These are phyloP conservation scores for Cepaea nemoralis DNA, from an alignment of 1,140 invertebrate genomes.

Conservation along the genomic window DNA sequence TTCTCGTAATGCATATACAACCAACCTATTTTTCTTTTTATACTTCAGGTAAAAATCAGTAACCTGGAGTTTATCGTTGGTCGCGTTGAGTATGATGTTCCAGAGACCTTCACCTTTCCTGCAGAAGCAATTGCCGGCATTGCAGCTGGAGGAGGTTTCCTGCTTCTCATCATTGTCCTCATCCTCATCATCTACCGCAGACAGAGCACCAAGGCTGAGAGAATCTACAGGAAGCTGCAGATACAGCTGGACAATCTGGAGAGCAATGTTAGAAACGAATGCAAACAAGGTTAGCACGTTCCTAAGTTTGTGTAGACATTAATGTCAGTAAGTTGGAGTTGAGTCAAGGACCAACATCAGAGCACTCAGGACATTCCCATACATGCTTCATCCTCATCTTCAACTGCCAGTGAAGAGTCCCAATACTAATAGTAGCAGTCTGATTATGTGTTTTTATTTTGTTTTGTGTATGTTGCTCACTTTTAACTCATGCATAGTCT, in stretches of 20 bases:
- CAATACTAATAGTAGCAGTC: too few relatives aligned
- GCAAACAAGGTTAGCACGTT: conserved; percentile 83
- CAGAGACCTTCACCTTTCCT: conserved; percentile 87
- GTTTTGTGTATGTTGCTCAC: too few relatives aligned
- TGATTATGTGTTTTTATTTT: too few relatives aligned
- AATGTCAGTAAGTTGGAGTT: too few relatives aligned
- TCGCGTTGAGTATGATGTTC: conserved; percentile 89
- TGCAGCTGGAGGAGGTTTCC: conserved; percentile 81
- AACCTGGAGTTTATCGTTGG: conserved; percentile 87
- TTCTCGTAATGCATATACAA: too few relatives aligned
- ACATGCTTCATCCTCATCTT: too few relatives aligned
- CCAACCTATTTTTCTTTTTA: too few relatives aligned
- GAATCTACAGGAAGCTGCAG: conserved; percentile 97
- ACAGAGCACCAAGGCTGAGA: conserved; percentile 93
- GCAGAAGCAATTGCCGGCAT: conserved; percentile 66
- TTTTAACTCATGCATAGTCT: too few relatives aligned
- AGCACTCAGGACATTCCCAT: too few relatives aligned
- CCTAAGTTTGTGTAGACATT: too few relatives aligned
- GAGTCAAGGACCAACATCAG: too few relatives aligned
- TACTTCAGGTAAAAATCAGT: conserved; percentile 79
- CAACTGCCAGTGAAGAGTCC: too few relatives aligned
- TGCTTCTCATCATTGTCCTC: conserved; percentile 86
- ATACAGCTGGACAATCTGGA: conserved; percentile 99
- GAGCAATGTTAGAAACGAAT: conserved; percentile 96
- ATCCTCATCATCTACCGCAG: conserved; percentile 88